These are phyloP conservation scores for Camelus dromedarius DNA, from an alignment of 2,113 vertebrate species.

Conservation along the genomic window DNA sequence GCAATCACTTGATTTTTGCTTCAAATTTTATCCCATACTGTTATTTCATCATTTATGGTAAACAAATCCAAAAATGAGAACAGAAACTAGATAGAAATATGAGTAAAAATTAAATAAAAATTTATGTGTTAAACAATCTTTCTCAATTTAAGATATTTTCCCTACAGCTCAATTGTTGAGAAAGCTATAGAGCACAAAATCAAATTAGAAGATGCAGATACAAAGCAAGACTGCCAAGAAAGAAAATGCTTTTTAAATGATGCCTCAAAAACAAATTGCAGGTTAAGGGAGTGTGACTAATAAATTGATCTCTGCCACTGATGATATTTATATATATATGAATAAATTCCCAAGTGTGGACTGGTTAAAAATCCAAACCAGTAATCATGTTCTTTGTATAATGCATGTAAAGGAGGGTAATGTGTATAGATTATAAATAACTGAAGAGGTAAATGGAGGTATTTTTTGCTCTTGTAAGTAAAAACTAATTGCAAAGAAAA, in stretches of 20 bases:
- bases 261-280: conserved; percentile 14
- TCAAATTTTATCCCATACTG: neutral
- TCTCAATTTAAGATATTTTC: neutral
- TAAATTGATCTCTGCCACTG: neutral
- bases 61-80: neutral
- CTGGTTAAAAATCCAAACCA: neutral
- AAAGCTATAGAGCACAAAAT: neutral
- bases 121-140: neutral
- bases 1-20: neutral
- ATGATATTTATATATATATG: neutral
- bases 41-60: conserved; percentile 26
- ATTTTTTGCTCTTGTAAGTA: neutral
- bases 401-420: neutral
- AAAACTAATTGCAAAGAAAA: neutral
- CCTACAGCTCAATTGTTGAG: neutral
- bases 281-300: neutral
- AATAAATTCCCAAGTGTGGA: neutral
- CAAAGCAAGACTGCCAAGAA: neutral
- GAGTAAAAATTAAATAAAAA: neutral
- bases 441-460: neutral
- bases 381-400: neutral
- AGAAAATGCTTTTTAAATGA: neutral
- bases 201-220: neutral
- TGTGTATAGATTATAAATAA: neutral
- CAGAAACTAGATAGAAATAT: neutral